phyloP scores from a whole-genome alignment of 2,888 invertebrate genomes.

The Baccha elongata region DNA sequence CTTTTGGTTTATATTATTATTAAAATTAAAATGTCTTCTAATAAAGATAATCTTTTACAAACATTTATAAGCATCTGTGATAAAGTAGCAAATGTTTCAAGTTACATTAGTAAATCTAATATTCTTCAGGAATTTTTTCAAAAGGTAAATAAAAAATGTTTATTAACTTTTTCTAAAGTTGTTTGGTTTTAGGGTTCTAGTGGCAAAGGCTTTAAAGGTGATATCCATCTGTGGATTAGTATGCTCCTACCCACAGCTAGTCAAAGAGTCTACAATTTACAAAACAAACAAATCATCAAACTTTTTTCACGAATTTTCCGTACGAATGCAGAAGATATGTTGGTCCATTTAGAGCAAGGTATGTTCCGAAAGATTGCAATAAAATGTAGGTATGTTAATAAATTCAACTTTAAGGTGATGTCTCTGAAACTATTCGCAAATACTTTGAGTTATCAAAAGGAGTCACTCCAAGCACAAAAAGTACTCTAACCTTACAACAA shows the following conservation, averaged over 20 bases:
- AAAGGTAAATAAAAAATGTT: too few relatives aligned
- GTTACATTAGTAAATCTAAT: constrained; percentile 92
- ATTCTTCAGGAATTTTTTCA: constrained; percentile 87
- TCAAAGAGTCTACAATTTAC: constrained; percentile 94
- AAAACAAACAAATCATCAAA: constrained; percentile 95
- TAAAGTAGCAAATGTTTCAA: constrained; percentile 89
- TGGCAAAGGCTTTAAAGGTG: too few relatives aligned
- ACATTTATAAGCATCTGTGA: constrained; percentile 91
- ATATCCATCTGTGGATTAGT: constrained; percentile 89
- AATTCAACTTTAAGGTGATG: constrained; percentile 84
- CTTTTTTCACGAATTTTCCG: constrained; percentile 91
- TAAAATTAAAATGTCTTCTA: constrained; percentile 52
- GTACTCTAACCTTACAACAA: constrained; percentile 88
- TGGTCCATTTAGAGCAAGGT: constrained; percentile 92
- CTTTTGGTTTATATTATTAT: background rate
- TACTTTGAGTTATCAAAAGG: constrained; percentile 88
- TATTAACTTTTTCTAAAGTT: too few relatives aligned
- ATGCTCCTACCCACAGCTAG: constrained; percentile 91
- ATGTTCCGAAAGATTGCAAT: too few relatives aligned
- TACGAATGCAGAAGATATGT: constrained; percentile 90
- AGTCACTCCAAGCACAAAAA: constrained; percentile 86
- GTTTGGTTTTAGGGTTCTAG: too few relatives aligned
- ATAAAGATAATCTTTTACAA: constrained; percentile 88
- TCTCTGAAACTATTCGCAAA: constrained; percentile 91
- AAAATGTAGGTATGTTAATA: background rate